These are phyloP conservation scores for Heliconius eleuchia DNA, from an alignment of 1,140 invertebrate genomes.

Conservation along the genomic window DNA sequence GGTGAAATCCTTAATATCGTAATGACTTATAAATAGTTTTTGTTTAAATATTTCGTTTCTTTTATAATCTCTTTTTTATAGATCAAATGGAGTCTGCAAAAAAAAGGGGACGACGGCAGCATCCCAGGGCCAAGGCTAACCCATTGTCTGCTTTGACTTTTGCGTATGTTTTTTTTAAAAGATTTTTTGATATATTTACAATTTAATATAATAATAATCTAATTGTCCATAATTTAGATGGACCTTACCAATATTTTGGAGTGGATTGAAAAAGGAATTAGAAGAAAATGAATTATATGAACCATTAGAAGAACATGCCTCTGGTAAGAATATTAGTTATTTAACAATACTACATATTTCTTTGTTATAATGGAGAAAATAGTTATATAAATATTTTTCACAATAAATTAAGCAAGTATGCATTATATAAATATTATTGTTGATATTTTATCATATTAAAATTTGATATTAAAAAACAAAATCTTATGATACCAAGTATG, in stretches of 20 bases:
- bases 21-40: neutral
- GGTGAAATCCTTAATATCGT: neutral
- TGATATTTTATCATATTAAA: too few relatives aligned
- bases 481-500: too few relatives aligned
- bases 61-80: neutral
- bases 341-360: neutral
- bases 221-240: conserved; percentile 73
- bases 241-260: conserved; percentile 81
- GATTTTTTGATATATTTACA: conserved; percentile 20
- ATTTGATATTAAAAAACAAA: too few relatives aligned
- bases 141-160: conserved; percentile 80
- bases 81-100: conserved; percentile 53
- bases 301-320: conserved; percentile 83
- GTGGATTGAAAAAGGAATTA: conserved; percentile 83
- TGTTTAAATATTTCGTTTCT: neutral
- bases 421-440: too few relatives aligned
- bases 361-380: neutral
- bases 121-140: conserved; percentile 81
- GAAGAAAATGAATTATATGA: conserved; percentile 83
- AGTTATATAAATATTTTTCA: neutral
- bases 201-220: neutral
- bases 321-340: conserved; percentile 60
- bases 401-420: too few relatives aligned
- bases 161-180: conserved; percentile 66
- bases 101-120: conserved; percentile 65